These are phyloP conservation scores for Megalops cyprinoides DNA, from an alignment of 2,797 vertebrate species.

Conservation along the genomic window DNA sequence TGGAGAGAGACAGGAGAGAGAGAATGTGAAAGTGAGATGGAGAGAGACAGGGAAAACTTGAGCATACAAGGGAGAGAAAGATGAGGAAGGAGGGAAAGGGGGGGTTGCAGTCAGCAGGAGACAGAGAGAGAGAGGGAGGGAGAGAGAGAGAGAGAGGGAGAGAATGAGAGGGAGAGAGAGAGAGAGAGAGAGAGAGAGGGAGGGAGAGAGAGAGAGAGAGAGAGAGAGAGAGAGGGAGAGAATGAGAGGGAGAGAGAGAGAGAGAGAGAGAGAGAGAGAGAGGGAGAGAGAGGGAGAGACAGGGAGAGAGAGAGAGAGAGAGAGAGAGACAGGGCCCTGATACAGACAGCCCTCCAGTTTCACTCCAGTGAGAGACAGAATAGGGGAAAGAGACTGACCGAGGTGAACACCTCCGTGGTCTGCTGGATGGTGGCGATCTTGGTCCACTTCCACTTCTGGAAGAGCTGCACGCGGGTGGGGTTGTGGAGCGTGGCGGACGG, in stretches of 20 bases:
- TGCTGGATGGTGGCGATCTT: constrained; percentile 89
- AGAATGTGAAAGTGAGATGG: background rate
- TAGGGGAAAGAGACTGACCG: constrained; percentile 64
- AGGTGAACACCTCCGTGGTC: constrained; percentile 87
- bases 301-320: background rate
- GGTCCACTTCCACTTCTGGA: constrained; percentile 87
- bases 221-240: constrained; percentile 17
- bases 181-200: background rate
- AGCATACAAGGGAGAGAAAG: too few species aligned
- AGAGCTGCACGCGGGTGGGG: constrained; percentile 83
- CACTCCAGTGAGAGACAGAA: background rate
- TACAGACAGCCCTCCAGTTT: too few species aligned
- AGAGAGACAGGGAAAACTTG: too few species aligned
- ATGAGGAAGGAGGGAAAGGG: too few species aligned
- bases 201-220: constrained; percentile 7
- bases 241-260: background rate
- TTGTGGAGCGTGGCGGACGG: constrained; percentile 85
- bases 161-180: constrained; percentile 15
- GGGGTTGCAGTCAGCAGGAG: too few species aligned
- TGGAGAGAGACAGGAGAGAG: too few species aligned
- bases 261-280: background rate
- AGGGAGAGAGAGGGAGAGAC: too few species aligned
- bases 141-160: background rate
- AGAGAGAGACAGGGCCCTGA: background rate
- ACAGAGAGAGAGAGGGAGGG: background rate